Evolutionary conservation across 2,888 invertebrate genomes (phyloP), one percentile per base, ranked within the genome.

Genomic region (Melipona bicolor): DNA sequence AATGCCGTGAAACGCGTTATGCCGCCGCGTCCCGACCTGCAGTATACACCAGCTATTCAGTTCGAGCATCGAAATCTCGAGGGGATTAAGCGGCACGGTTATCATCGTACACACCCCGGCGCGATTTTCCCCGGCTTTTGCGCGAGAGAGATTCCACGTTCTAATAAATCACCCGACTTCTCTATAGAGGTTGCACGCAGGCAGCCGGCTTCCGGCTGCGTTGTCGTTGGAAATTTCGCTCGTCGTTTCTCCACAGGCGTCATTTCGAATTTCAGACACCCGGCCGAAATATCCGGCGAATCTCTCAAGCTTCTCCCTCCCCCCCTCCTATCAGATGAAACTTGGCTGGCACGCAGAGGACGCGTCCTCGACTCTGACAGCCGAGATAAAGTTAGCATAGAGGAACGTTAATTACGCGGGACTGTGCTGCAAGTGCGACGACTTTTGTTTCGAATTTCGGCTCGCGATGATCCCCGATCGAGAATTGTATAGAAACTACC

Each of bases 261-360:
- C 78, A 78, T 78, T 71, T 68, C 54, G 52, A 61, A 78, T 68
- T 54, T 78, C 43, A 24, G 32, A 78, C 71, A 69, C 43, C 52
- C 50, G 32, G 4, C 36, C 19, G 50, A 64, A 70, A n/a, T 50
- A 59, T 32, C 36, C 59, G 4, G 11, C 17, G 27, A 17, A 32
- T 54, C 19, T 43, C 6, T 5, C 15, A 13, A 67, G 64, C 24
- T 59, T 76, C 50, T 21, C 43, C 9, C 43, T 36, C 43, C 50
- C 17, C 0, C 0, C 0, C 4, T 4, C 36, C 59, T 71, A 71
- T 61, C 80, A 19, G n/a, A 27, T 19, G 79, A 19, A 54, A 74
- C 36, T 72, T 71, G 32, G 27, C 17, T 32, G 27, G 13, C 13
- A 54, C 54, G 52, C 50, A n/a, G n/a, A 61, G 21, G 24, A 21